Conservation (phyloP, 1,140 invertebrate species). For the Drosophila kurseongensis region DNA sequence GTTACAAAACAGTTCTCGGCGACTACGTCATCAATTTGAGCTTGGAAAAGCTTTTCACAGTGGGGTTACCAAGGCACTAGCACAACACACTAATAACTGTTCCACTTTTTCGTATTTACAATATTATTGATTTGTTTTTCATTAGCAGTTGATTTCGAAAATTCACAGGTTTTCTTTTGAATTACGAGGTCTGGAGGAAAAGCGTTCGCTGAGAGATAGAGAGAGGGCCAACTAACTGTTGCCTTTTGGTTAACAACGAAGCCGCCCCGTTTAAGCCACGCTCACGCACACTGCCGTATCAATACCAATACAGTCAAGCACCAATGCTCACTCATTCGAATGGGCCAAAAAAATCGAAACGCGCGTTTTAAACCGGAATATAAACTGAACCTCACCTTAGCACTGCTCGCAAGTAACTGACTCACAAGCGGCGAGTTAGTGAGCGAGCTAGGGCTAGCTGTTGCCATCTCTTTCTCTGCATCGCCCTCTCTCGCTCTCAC, state of each 20-base stretch:
- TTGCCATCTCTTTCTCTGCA: neutral
- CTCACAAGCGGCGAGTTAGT: conserved; percentile 42
- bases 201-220: conserved; percentile 25
- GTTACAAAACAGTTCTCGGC: conserved; percentile 55
- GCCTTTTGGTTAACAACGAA: conserved; percentile 40
- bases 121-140: conserved; percentile 24
- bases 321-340: conserved; percentile 40
- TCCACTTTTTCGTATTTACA: conserved; percentile 34
- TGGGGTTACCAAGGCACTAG: conserved; percentile 47
- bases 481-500: conserved; percentile 19
- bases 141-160: conserved; percentile 4
- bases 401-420: conserved; percentile 74
- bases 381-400: conserved; percentile 67
- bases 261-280: conserved; percentile 74
- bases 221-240: conserved; percentile 61
- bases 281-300: conserved; percentile 40
- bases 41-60: conserved; percentile 33
- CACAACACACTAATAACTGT: conserved; percentile 48
- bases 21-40: conserved; percentile 72
- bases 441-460: conserved; percentile 40
- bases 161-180: conserved; percentile 1
- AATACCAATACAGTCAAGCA: conserved; percentile 21
- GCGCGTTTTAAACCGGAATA: conserved; percentile 32
- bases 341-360: conserved; percentile 9
- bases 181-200: neutral